phyloP scores from a whole-genome alignment of 1,140 invertebrate genomes.

The Gonatopus flavifemur region DNA sequence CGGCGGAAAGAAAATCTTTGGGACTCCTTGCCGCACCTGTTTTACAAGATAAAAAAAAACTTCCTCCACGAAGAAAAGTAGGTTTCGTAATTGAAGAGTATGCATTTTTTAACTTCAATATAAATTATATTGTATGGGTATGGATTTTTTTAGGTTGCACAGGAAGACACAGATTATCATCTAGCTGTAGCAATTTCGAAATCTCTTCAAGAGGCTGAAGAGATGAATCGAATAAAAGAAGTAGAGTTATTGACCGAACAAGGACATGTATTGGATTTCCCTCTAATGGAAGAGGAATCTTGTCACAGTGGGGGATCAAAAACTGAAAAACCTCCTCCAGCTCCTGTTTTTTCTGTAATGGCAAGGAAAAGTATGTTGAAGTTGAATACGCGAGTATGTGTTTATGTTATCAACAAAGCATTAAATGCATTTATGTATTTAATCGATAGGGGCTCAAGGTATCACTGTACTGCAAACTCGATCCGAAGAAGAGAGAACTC shows the following conservation, averaged over 20 bases:
- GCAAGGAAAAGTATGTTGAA: conserved; percentile 39
- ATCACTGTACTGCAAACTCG: conserved; percentile 48
- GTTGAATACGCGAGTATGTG: too few relatives aligned
- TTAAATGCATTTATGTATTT: conserved; percentile 27
- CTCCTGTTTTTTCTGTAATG: too few relatives aligned
- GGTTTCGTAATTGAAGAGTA: conserved; percentile 9
- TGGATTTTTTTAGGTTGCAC: conserved; percentile 29
- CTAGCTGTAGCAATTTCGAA: conserved; percentile 57
- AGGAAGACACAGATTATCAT: conserved; percentile 50
- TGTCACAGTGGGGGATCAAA: too few relatives aligned
- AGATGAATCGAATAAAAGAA: conserved; percentile 45
- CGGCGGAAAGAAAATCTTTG: conserved; percentile 52
- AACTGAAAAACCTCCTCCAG: too few relatives aligned
- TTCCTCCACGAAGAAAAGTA: conserved; percentile 34
- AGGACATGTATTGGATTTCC: too few relatives aligned
- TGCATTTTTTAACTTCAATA: background rate
- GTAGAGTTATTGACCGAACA: conserved; percentile 17
- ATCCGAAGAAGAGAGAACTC: conserved; percentile 50
- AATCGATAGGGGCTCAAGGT: conserved; percentile 27
- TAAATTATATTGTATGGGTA: conserved; percentile 8
- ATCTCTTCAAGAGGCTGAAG: conserved; percentile 55
- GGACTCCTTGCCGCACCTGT: conserved; percentile 50
- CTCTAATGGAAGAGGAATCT: too few relatives aligned
- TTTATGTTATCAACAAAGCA: too few relatives aligned
- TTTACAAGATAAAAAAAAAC: conserved; percentile 36